Base-by-base conservation (phyloP, 2,113 vertebrate genomes). In the Galbula dea region DNA sequence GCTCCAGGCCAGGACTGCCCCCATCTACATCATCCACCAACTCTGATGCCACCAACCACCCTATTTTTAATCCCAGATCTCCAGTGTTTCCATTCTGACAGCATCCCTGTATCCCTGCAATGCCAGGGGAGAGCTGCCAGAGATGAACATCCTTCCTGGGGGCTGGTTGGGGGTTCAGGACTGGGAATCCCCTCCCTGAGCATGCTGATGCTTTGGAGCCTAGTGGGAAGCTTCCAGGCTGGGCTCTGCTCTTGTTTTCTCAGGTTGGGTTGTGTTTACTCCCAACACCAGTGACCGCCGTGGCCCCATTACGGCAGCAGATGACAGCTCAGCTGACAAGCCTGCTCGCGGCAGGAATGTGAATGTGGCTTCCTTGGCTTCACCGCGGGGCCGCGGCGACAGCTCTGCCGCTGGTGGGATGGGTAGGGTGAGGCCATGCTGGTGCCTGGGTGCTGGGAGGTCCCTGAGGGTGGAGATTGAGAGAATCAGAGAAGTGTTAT, bases 281-380 rank as follows among this genome's bases (percentile, higher is more conserved):
- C 95, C 90, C 76, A 94, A 90, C 94, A 96, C 79, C 62, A n/a
- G 90, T 90, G 96, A 94, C 96, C 93, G 89, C 87, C 32, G 94
- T 89, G 91, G 94, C 94, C 93, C 93, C 78, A 88, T 92, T 88
- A 87, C 83, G 46, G 95, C 82, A 59, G 90, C 83, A 59, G 77
- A 81, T 95, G 94, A 93, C 96, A 96, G 88, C 90, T 96, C 94
- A 88, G 84, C 92, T 96, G 96, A 93, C 95, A 81, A 91, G 85
- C 89, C 90, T 19, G 92, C 89, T 93, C 92, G 92, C 92, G 80
- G 90, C 92, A 90, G 90, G 95, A 91, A 94, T 96, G 93, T 8
- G 75, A 95, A 95, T 93, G 92, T 26, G 78, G 69, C 89, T 89
- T 89, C 88, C 51, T 15, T 43, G 83, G 71, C 59, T 68, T n/a